phyloP scores from a whole-genome alignment of 2,797 vertebrate genomes.

The Cirrhinus mrigala region DNA sequence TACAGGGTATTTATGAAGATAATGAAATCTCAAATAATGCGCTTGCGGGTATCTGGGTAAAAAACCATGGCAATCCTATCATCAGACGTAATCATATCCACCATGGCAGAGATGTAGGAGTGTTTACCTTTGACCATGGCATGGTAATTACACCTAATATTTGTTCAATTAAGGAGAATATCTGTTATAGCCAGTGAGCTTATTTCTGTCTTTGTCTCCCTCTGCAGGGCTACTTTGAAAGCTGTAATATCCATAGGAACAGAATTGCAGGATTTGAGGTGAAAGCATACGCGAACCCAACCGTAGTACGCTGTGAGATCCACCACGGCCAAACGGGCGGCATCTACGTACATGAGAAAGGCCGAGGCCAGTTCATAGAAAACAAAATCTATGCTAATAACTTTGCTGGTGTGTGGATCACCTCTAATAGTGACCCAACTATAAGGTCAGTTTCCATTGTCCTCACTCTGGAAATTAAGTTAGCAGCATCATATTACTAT shows the following conservation, averaged over 20 bases:
- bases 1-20: slow-evolving; percentile 96
- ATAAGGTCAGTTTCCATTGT: slow-evolving; percentile 84
- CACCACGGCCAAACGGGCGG: slow-evolving; percentile 98
- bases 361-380: slow-evolving; percentile 98
- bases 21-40: slow-evolving; percentile 99
- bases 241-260: slow-evolving; percentile 99
- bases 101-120: slow-evolving; percentile 97
- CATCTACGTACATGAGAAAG: slow-evolving; percentile 99
- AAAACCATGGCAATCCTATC: slow-evolving; percentile 99
- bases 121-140: slow-evolving; percentile 99
- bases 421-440: slow-evolving; percentile 98
- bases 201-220: slow-evolving; percentile 46
- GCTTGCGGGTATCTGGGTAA: slow-evolving; percentile 99
- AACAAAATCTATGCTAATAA: slow-evolving; percentile 99
- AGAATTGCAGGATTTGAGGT: slow-evolving; percentile 99
- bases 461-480: background rate
- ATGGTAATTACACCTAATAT: slow-evolving; percentile 84
- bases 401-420: slow-evolving; percentile 99
- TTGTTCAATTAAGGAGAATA: slow-evolving; percentile 2
- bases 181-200: background rate
- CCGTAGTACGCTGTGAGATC: slow-evolving; percentile 97
- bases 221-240: slow-evolving; percentile 97
- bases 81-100: slow-evolving; percentile 99
- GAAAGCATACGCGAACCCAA: slow-evolving; percentile 99
- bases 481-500: background rate